phyloP scores from a whole-genome alignment of 2,888 invertebrate genomes.

The Ferrisia virgata region DNA sequence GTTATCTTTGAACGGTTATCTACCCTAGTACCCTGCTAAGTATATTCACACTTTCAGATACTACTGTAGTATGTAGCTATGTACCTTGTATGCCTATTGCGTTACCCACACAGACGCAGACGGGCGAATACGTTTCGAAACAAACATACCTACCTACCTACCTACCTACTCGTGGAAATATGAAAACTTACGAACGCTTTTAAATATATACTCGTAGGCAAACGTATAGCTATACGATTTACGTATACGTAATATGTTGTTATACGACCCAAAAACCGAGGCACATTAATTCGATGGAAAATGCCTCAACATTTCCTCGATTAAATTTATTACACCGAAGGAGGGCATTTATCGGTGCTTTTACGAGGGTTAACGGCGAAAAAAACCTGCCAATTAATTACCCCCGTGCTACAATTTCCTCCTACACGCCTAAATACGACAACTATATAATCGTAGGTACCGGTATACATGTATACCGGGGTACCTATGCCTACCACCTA shows the following conservation, averaged over 20 bases:
- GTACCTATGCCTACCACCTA: no score
- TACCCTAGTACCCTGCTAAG: no score
- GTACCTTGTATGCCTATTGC: no score
- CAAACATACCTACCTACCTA: no score
- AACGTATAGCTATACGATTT: no score
- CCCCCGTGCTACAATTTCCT: not conserved
- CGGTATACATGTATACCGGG: not conserved
- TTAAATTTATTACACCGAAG: conserved; percentile 10
- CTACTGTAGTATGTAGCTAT: no score
- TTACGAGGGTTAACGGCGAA: not conserved
- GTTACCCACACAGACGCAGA: not conserved
- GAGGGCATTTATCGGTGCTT: conserved; percentile 1
- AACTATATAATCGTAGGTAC: no score
- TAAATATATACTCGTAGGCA: not conserved
- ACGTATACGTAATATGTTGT: not conserved
- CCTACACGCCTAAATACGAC: no score
- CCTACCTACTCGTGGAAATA: not conserved
- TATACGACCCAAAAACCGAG: conserved; percentile 7
- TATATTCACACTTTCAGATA: no score
- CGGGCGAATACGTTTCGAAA: no score
- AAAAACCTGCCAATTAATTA: conserved; percentile 10
- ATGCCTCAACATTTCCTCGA: conserved; percentile 13
- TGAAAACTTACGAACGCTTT: not conserved
- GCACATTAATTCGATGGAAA: not conserved
- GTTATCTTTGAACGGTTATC: no score